Evolutionary conservation across 1,140 invertebrate species (phyloP), one percentile per base, ranked within the genome.

Genomic region (Procambarus virginalis): DNA sequence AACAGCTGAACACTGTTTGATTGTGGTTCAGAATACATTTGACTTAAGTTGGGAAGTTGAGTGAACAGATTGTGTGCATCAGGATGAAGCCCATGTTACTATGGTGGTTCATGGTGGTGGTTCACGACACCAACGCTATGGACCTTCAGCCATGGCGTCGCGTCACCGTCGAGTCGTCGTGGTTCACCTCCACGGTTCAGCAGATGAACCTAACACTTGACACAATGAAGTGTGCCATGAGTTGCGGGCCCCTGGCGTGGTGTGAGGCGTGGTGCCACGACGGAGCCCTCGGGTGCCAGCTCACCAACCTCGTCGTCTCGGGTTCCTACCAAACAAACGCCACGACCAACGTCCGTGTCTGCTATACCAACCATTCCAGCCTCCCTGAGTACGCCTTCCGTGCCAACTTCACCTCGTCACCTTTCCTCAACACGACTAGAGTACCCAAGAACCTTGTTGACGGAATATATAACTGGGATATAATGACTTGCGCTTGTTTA

Each of bases 181-280:
- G 81, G 81, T 64, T 83, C n/a, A 70, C 2, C 12, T 3, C 58
- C 34, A 34, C 34, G 3, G 3, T 60, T n/a, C 22, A 20, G 34
- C 20, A 34, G 14, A 5, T 48, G 14, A 5, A 83, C 51, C 1
- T 55, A 55, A 55, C 51, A 9, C 8, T 55, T 9, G 4, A 55
- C 51, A 4, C 20, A 17, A 68, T 83, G 58, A 17, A 60, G n/a
- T 34, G 10, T 45, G 34, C 3, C n/a, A 9, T 83, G 81, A 58
- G 34, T 14, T 20, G 17, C 3, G 60, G 2, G 17, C 10, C 55
- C 60, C 58, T 64, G 81, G 60, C 64, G 81, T 45, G 22, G 17
- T 20, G 55, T 83, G 51, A 55, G 51, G 12, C 51, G 8, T 78
- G 76, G 76, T 46, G 76, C 45, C 45, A 78, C 76, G 76, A 78